Evolutionary conservation across 2,113 vertebrate genomes (phyloP).

Genomic region (Gallinago media): DNA sequence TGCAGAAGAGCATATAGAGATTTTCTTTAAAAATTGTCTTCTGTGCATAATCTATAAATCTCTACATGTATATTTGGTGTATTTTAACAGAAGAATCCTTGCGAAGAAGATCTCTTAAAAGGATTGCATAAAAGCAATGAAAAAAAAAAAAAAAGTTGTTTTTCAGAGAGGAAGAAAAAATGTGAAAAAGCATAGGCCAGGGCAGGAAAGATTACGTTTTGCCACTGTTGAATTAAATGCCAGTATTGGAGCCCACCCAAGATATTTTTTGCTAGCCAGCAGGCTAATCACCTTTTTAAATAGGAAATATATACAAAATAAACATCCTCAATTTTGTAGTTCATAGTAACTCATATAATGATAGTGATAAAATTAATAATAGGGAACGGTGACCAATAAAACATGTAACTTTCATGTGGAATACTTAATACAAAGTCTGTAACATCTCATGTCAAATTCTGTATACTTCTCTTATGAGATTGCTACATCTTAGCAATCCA

Average conservation of each 20-base stretch:
- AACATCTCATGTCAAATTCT: background rate
- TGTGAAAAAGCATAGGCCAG: background rate
- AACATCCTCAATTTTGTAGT: background rate
- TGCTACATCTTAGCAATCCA: background rate
- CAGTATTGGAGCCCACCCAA: fast-evolving
- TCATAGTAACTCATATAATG: background rate
- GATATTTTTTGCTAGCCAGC: fast-evolving
- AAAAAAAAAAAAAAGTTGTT: background rate
- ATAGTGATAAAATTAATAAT: background rate
- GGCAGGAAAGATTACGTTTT: background rate
- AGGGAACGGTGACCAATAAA: background rate
- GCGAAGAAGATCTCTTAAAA: background rate
- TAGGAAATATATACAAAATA: background rate
- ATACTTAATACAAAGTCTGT: background rate
- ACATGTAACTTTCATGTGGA: background rate
- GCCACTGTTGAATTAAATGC: background rate
- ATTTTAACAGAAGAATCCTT: background rate
- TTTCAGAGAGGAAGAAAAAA: background rate
- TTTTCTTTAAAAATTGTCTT: background rate
- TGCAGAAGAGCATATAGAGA: background rate
- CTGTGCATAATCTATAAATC: constrained; percentile 8
- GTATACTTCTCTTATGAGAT: background rate
- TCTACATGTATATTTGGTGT: background rate
- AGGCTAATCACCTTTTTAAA: background rate
- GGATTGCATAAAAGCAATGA: fast-evolving